These are phyloP conservation scores for Allygus modestus DNA, from an alignment of 2,888 invertebrate genomes.

Conservation along the genomic window DNA sequence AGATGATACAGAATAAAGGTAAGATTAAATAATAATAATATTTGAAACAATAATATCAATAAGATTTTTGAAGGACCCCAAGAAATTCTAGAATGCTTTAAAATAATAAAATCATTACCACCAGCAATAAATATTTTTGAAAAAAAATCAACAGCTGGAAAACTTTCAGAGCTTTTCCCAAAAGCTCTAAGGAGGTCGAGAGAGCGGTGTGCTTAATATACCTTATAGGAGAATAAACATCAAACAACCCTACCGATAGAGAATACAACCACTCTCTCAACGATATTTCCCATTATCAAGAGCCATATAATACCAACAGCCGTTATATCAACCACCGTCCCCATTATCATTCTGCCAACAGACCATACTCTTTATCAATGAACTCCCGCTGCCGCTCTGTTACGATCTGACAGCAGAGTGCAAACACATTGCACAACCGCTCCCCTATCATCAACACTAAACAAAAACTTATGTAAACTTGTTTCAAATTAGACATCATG, in stretches of 20 bases:
- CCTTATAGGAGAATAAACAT: neutral
- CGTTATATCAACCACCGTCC: constrained; percentile 8
- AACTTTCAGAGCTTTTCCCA: too few relatives aligned
- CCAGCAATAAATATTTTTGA: too few relatives aligned
- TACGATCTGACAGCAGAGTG: neutral
- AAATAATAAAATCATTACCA: too few relatives aligned
- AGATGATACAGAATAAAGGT: too few relatives aligned
- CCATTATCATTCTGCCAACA: constrained; percentile 40
- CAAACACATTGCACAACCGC: neutral
- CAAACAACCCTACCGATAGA: constrained; percentile 29
- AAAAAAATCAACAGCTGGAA: too few relatives aligned
- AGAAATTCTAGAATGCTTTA: too few relatives aligned
- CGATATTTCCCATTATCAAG: constrained; percentile 10
- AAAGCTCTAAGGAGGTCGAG: neutral
- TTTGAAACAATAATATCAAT: too few relatives aligned
- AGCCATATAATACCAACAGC: constrained; percentile 31
- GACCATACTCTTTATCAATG: constrained; percentile 11
- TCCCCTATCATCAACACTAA: too few relatives aligned
- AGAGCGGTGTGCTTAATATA: neutral
- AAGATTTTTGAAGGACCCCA: too few relatives aligned
- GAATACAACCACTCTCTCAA: constrained; percentile 37
- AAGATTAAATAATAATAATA: too few relatives aligned
- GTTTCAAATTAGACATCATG: too few relatives aligned
- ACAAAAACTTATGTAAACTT: too few relatives aligned
- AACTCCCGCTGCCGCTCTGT: neutral